Evolutionary conservation across 2,113 vertebrate species (phyloP).

Genomic region (Excalfactoria chinensis): DNA sequence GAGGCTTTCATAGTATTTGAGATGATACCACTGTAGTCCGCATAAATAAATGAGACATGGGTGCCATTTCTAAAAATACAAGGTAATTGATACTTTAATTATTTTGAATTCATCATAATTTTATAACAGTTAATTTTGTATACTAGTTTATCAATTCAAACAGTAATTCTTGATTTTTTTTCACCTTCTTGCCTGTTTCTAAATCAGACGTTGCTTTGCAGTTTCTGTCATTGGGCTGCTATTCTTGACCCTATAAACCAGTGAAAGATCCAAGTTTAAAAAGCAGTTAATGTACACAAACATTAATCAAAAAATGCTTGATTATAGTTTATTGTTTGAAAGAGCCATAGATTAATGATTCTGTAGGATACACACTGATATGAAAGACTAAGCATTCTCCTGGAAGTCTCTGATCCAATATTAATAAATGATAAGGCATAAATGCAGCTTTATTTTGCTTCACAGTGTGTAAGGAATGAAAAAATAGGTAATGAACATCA

Average conservation of each 20-base stretch:
- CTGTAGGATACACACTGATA: conserved; percentile 51
- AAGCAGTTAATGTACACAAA: conserved; percentile 57
- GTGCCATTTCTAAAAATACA: neutral
- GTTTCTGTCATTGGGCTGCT: neutral
- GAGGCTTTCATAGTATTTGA: neutral
- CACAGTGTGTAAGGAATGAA: neutral
- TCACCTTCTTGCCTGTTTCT: neutral
- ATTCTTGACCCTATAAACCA: neutral
- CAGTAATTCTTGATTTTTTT: neutral
- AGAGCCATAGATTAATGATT: conserved; percentile 55
- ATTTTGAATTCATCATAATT: neutral
- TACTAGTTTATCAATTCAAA: neutral
- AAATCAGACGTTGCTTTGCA: neutral
- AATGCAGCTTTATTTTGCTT: conserved; percentile 17
- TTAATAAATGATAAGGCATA: conserved; percentile 27
- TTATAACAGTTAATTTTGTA: neutral
- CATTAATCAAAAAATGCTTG: conserved; percentile 44
- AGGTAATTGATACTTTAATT: neutral
- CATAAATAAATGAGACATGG: neutral
- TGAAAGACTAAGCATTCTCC: neutral
- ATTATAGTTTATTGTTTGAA: conserved; percentile 65
- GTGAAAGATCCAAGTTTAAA: conserved; percentile 47
- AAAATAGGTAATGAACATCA: neutral
- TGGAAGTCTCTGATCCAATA: conserved; percentile 15
- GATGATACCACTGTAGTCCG: neutral